phyloP scores from a whole-genome alignment of 2,113 vertebrate species.

The Lonchura striata region DNA sequence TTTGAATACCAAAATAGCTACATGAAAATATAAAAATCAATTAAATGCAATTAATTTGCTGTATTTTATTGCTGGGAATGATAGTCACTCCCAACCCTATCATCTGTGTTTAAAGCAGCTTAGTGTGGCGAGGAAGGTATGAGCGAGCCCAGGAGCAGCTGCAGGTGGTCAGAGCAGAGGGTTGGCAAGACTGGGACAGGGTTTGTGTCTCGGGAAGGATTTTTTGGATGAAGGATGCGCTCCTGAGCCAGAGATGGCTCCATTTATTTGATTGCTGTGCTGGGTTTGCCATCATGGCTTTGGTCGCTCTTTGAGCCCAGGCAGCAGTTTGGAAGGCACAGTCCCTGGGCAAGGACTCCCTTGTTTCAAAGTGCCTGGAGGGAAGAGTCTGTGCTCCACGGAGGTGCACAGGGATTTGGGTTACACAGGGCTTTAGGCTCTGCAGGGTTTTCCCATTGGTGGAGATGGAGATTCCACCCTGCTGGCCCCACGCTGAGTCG shows the following conservation, averaged over 20 bases:
- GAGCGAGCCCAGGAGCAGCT: background rate
- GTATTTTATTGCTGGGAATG: slow-evolving; percentile 35
- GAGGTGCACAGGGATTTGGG: background rate
- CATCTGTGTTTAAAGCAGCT: background rate
- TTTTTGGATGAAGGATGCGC: background rate
- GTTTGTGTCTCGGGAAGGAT: background rate
- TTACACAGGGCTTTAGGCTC: background rate
- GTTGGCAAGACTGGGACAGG: accelerated
- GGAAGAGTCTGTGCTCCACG: accelerated
- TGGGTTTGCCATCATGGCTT: background rate
- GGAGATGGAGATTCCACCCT: background rate
- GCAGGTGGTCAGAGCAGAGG: background rate
- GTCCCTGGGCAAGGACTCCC: background rate
- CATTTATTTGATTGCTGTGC: background rate
- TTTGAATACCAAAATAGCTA: slow-evolving; percentile 45
- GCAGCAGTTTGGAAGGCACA: background rate
- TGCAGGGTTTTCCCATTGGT: background rate
- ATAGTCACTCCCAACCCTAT: background rate
- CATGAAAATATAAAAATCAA: slow-evolving; percentile 52
- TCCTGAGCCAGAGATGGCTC: background rate
- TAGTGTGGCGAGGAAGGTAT: background rate
- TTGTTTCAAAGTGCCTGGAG: background rate
- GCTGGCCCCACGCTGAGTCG: accelerated
- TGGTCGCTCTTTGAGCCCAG: background rate
- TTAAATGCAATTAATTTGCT: slow-evolving; percentile 43